These are phyloP conservation scores for Drosophila kepulauana DNA, from an alignment of 1,140 invertebrate genomes.

Conservation along the genomic window DNA sequence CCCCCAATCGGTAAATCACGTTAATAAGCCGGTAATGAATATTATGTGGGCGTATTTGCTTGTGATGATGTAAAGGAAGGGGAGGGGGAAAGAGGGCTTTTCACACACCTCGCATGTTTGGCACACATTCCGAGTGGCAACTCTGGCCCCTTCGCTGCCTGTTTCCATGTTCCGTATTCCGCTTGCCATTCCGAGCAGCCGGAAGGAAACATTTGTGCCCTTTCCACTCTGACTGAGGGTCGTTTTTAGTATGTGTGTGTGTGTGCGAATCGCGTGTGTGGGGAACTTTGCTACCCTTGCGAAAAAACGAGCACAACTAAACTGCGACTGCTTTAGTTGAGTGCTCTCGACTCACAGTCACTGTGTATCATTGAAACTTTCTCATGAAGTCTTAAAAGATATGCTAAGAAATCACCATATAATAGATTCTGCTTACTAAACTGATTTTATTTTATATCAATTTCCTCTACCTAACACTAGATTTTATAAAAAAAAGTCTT, in stretches of 20 bases:
- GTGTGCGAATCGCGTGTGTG: slow-evolving; percentile 6
- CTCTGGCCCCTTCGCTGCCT: slow-evolving; percentile 7
- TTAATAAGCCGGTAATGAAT: slow-evolving; percentile 81
- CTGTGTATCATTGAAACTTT: neutral
- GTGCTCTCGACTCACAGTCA: neutral
- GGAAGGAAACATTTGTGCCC: slow-evolving; percentile 76
- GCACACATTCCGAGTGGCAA: slow-evolving; percentile 72
- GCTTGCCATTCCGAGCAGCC: slow-evolving; percentile 22
- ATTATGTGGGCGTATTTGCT: slow-evolving; percentile 54
- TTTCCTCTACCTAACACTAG: no score
- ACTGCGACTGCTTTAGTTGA: neutral
- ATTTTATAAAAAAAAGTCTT: no score
- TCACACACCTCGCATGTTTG: slow-evolving; percentile 70
- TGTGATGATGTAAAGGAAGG: neutral
- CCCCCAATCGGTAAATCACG: slow-evolving; percentile 79
- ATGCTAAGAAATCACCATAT: no score
- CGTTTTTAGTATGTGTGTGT: slow-evolving; percentile 2
- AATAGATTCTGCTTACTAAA: no score
- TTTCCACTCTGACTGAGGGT: slow-evolving; percentile 12
- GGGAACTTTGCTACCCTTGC: slow-evolving; percentile 30
- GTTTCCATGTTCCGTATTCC: slow-evolving; percentile 19
- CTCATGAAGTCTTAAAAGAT: no score
- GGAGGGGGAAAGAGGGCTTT: neutral
- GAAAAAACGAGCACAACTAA: slow-evolving; percentile 17
- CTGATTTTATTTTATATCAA: no score